These are phyloP conservation scores for Lycopodina hypogea DNA, from an alignment of 37 sponge, comb jelly and placozoan species.

Conservation along the genomic window DNA sequence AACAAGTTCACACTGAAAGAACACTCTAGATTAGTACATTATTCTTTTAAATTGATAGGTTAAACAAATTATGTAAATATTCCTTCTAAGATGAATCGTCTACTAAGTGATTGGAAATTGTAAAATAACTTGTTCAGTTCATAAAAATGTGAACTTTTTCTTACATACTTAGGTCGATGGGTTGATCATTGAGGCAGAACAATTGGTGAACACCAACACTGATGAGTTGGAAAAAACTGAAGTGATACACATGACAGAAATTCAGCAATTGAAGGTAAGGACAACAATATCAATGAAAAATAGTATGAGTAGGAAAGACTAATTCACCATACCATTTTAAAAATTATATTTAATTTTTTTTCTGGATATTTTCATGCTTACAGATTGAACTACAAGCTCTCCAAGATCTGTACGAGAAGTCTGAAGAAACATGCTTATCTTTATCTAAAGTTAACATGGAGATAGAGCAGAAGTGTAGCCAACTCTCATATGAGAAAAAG, in stretches of 20 bases:
- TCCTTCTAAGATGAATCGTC: too few relatives aligned
- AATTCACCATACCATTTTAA: neutral
- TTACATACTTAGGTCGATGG: too few relatives aligned
- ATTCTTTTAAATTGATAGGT: too few relatives aligned
- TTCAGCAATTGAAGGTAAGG: neutral
- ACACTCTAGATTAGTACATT: slow-evolving; percentile 5
- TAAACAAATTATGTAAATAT: too few relatives aligned
- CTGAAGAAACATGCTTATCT: neutral
- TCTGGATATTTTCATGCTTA: neutral
- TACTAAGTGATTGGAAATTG: too few relatives aligned
- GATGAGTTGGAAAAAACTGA: neutral
- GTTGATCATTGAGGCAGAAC: slow-evolving; percentile 8
- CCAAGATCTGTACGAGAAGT: neutral
- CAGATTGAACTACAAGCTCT: slow-evolving; percentile 9
- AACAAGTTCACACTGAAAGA: neutral
- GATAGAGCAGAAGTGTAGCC: neutral
- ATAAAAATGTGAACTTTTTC: too few relatives aligned
- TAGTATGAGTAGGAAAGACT: too few relatives aligned
- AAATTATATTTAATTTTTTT: neutral
- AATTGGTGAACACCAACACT: neutral
- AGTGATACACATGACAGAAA: neutral
- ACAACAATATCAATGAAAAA: too few relatives aligned
- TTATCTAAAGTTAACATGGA: neutral
- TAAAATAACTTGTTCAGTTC: too few relatives aligned
- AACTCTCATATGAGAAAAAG: slow-evolving; percentile 10